phyloP scores from a whole-genome alignment of 2,888 invertebrate genomes.

The Tenthredo notha region DNA sequence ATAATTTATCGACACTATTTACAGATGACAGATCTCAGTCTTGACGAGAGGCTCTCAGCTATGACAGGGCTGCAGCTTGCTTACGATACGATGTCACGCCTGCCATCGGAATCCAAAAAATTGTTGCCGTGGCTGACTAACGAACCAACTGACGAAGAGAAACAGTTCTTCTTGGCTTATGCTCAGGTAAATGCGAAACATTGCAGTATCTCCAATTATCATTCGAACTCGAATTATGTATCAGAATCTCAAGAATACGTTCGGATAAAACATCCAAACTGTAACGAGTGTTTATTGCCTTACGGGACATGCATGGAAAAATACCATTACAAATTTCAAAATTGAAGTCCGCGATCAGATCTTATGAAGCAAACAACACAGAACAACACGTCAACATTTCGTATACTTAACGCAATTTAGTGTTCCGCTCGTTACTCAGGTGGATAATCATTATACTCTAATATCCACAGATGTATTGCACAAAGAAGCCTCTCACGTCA shows the following conservation, averaged over 20 bases:
- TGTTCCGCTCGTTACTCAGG: neutral
- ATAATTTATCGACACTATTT: neutral
- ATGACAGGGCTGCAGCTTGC: slow-evolving; percentile 67
- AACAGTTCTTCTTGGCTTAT: slow-evolving; percentile 69
- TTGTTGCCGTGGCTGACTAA: slow-evolving; percentile 65
- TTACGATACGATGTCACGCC: slow-evolving; percentile 68
- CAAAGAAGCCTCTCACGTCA: slow-evolving; percentile 66
- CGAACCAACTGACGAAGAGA: slow-evolving; percentile 57
- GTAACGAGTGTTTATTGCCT: neutral
- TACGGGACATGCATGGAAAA: neutral
- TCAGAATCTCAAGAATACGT: too few relatives aligned
- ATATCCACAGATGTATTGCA: slow-evolving; percentile 67
- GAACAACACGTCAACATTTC: neutral
- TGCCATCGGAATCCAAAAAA: slow-evolving; percentile 57
- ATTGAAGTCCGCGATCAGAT: neutral
- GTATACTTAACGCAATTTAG: neutral
- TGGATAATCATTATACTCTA: neutral
- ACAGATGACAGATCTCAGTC: slow-evolving; percentile 12
- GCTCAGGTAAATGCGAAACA: slow-evolving; percentile 67
- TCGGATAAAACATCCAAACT: too few relatives aligned
- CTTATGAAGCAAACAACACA: neutral
- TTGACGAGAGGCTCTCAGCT: slow-evolving; percentile 69
- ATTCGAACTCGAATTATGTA: neutral
- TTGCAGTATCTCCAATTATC: neutral
- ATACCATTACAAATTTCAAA: neutral